A percentile compares a stretch with the other conserved stretches of the same genome.
These are phyloP conservation scores for Xylota sylvarum DNA, from an alignment of 2,888 invertebrate genomes.

Conservation along the genomic window DNA sequence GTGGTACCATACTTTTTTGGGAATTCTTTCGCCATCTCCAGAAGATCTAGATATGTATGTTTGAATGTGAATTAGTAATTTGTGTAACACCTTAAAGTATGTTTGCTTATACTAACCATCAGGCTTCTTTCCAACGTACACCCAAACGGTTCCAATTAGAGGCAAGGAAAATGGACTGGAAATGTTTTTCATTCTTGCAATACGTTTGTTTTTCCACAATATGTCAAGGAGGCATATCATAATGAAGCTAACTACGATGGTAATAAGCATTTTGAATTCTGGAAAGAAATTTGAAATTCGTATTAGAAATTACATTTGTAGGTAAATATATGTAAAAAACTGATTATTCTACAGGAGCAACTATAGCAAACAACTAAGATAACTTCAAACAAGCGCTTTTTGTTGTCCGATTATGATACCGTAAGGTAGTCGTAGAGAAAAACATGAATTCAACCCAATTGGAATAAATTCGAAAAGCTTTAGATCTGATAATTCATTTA, in stretches of 20 bases:
- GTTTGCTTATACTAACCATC: constrained; percentile 54
- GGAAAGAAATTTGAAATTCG: neutral
- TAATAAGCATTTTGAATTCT: constrained; percentile 61
- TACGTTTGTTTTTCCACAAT: constrained; percentile 63
- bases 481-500: too few species aligned
- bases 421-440: too few species aligned
- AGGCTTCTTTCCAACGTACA: constrained; percentile 65
- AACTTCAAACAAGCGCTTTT: too few species aligned
- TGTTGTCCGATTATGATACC: too few species aligned
- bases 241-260: constrained; percentile 27
- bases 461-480: too few species aligned
- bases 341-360: too few species aligned
- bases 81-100: too few species aligned
- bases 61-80: neutral
- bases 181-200: constrained; percentile 54
- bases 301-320: neutral
- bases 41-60: constrained; percentile 54
- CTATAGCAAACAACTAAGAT: too few species aligned
- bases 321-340: too few species aligned
- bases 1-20: constrained; percentile 67
- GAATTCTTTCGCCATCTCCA: constrained; percentile 57
- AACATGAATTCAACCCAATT: too few species aligned
- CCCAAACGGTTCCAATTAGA: constrained; percentile 70
- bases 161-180: constrained; percentile 64
- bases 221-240: constrained; percentile 61